A percentile compares a stretch with the other conserved stretches of the same genome.
Evolutionary conservation across 2,113 vertebrate species (phyloP).

Genomic region (Sturnus vulgaris): DNA sequence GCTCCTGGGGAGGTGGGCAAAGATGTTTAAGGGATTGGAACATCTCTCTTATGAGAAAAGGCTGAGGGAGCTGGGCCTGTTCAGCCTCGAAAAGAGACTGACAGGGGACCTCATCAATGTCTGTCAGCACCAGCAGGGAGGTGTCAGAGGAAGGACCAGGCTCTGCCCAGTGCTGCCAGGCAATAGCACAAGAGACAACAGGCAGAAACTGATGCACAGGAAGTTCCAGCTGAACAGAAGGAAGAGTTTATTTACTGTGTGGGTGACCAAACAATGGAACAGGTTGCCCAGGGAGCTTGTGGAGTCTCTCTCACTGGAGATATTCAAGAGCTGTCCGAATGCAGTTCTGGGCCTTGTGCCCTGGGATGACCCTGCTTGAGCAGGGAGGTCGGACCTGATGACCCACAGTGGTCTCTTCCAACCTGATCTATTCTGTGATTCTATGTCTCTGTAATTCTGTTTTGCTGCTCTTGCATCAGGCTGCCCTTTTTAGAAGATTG

Average conservation of each 20-base stretch:
- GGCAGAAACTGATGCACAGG: neutral
- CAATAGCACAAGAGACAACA: neutral
- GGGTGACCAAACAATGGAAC: neutral
- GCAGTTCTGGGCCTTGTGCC: neutral
- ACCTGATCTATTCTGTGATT: neutral
- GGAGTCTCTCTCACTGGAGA: neutral
- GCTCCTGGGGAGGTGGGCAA: neutral
- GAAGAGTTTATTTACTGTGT: neutral
- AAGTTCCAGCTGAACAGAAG: neutral
- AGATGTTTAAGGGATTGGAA: neutral
- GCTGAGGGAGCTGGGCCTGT: neutral
- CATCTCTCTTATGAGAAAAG: neutral
- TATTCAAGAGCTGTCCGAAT: neutral
- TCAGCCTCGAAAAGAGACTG: neutral
- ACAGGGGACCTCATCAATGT: neutral
- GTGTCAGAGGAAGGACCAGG: neutral
- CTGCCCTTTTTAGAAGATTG: neutral
- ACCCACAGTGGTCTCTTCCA: neutral
- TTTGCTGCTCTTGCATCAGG: neutral
- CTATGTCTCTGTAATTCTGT: neutral
- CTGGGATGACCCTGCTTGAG: neutral
- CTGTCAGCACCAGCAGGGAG: neutral
- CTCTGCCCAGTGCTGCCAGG: neutral
- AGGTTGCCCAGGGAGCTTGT: neutral
- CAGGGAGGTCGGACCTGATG: neutral